Base-by-base conservation (phyloP, 2,888 invertebrate species). In the Scaptodrosophila latifasciaeformis region DNA sequence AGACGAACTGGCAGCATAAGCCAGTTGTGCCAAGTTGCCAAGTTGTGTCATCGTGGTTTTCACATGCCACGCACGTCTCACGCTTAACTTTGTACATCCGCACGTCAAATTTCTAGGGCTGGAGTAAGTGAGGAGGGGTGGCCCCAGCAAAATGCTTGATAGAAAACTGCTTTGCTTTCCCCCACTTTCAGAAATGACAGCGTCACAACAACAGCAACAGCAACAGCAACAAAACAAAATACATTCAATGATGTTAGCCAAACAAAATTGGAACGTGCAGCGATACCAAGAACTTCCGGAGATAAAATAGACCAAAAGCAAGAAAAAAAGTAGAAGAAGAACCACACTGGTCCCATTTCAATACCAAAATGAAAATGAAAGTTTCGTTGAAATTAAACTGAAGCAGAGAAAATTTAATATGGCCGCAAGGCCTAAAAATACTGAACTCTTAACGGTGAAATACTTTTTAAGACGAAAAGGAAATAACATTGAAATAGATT, bases 1-100 rank as follows among this genome's bases (percentile, higher is more conserved):
- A n/a, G n/a, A n/a, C n/a, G n/a, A n/a, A n/a, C n/a, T 24, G 51
- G 24, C 30, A 49, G 48, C 57, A 42, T 57, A 42, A 29, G n/a
- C n/a, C n/a, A 35, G 47, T 42, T 39, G 42, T 29, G 34, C 19
- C 48, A 10, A 18, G 12, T 13, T 27, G 9, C 31, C 31, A n/a
- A 5, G 31, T n/a, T 47, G 27, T 30, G 47, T 54, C 61, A n/a
- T 47, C 27, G 27, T 48, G n/a, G n/a, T n/a, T 30, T 30, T 29
- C 40, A 46, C 35, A 61, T 61, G 50, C 61, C 63, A 62, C 58
- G 58, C 61, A 61, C 61, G 61, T 61, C 27, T 21, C 50, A 62
- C 51, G 63, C 55, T 51, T 61, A 57, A 62, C 63, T 61, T 62
- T 47, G 63, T 58, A 56, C 62, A 61, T 62, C 63, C 61, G 58